Base-by-base conservation (phyloP, 2,797 vertebrate species). In the Xenopus petersii region DNA sequence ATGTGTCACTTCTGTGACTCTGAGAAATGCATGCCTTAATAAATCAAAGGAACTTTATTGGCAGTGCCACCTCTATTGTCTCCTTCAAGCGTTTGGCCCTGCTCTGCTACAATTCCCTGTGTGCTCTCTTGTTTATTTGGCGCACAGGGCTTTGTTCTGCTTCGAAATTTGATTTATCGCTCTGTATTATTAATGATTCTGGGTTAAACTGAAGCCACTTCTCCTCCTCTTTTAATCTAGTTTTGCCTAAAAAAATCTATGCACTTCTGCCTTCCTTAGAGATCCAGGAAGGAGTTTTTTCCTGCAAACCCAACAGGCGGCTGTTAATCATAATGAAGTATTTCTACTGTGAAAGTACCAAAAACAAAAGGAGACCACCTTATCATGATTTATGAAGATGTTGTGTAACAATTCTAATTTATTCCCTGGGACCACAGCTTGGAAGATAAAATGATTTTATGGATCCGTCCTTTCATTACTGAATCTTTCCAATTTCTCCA, bases 171-270 rank as follows among this genome's bases (percentile, higher is more conserved):
- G 92, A 93, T 92, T 91, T 92, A 92, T 92, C 87, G 87, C 87
- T 88, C 84, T 81, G 84, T 85, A 67, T 91, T 92, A 93, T 93
- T 88, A 89, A 93, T 91, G 88, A 85, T 85, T 86, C 70, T 83
- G 82, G 87, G 87, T 87, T 87, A 89, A 83, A 87, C 88, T 87
- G 86, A 86, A 89, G 88, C 85, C 82, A 81, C 81, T 64, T 87
- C 89, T 90, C 88, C 90, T 90, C 92, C 89, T 89, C 87, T 90
- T 92, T 92, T 89, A 91, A 92, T 92, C 91, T 90, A 84, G 86
- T 86, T 89, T 90, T 89, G 85, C 89, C 85, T 89, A 89, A 90
- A 42, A 21, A 90, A 89, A 89, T 90, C 87, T 86, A 85, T 86
- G 85, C 85, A 75, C 80, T 83, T 75, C 77, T 73, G 85, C 87